Percentiles rank a stretch among this genome's conserved stretches.
Conservation (phyloP, 2,888 invertebrate genomes). For the Troilus luridus region DNA sequence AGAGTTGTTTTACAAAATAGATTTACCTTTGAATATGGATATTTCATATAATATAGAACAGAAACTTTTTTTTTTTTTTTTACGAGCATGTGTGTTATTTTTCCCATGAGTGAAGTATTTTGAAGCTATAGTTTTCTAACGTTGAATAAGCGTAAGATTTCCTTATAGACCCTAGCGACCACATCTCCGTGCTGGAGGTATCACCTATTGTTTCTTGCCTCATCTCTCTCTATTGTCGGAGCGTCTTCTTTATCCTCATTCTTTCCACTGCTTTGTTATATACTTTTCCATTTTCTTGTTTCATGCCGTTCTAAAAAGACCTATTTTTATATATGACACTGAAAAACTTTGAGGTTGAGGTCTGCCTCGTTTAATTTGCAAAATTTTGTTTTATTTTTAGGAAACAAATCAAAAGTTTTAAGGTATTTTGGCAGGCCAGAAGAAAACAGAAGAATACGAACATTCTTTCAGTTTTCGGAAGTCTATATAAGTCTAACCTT, state of each 20-base stretch:
- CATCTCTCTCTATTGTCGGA: neutral
- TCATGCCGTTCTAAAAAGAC: neutral
- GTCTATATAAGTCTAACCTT: too few species aligned
- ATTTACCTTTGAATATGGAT: too few species aligned
- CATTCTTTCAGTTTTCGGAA: too few species aligned
- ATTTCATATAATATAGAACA: too few species aligned
- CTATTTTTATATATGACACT: neutral
- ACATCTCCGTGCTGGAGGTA: neutral
- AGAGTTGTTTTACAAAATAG: too few species aligned
- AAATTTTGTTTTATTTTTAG: neutral
- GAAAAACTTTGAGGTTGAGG: neutral
- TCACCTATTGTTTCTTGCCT: neutral
- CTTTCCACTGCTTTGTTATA: conserved; percentile 3
- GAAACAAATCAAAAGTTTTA: neutral
- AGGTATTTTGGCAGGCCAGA: neutral
- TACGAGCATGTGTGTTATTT: too few species aligned
- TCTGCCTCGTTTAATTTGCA: neutral
- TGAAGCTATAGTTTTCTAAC: neutral
- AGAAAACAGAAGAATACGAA: neutral
- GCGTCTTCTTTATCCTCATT: neutral
- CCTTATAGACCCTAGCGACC: neutral
- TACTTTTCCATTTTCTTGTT: conserved; percentile 7
- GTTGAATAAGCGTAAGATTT: neutral
- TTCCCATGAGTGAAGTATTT: neutral
- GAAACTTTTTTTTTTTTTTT: too few species aligned